Conservation (phyloP, 2,113 vertebrate species). For the Corythaixoides concolor region DNA sequence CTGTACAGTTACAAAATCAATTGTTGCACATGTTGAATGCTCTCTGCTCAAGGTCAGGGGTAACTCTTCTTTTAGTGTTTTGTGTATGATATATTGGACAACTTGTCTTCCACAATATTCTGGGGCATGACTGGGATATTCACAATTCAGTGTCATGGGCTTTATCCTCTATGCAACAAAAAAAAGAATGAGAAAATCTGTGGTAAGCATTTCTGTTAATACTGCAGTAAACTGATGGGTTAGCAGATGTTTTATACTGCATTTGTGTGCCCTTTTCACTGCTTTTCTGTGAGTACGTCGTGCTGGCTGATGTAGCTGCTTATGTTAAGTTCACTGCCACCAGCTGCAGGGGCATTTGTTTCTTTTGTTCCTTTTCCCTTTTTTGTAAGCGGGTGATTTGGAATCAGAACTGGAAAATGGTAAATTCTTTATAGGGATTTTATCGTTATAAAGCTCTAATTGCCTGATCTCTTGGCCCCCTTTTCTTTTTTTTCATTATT, state of each 20-base stretch:
- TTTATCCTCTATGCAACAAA: background rate
- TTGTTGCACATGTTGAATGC: background rate
- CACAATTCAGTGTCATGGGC: background rate
- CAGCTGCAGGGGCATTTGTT: background rate
- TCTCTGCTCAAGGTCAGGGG: background rate
- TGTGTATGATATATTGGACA: background rate
- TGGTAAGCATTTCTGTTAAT: background rate
- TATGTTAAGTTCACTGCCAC: background rate
- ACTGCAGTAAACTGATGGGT: background rate
- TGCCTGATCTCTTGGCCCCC: background rate
- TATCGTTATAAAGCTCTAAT: background rate
- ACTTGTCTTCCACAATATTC: background rate
- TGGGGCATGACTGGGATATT: background rate
- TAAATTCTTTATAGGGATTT: background rate
- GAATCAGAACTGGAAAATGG: background rate
- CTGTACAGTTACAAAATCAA: background rate
- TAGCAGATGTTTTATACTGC: background rate
- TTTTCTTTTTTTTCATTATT: background rate
- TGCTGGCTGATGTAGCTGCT: background rate
- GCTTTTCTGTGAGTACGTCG: background rate
- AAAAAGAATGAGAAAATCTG: background rate
- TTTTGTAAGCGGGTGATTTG: background rate
- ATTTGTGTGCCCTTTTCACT: conserved; percentile 12
- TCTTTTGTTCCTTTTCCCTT: background rate
- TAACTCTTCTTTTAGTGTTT: background rate